Base-by-base conservation (phyloP, 2,113 vertebrate genomes). In the Myxocyprinus asiaticus region DNA sequence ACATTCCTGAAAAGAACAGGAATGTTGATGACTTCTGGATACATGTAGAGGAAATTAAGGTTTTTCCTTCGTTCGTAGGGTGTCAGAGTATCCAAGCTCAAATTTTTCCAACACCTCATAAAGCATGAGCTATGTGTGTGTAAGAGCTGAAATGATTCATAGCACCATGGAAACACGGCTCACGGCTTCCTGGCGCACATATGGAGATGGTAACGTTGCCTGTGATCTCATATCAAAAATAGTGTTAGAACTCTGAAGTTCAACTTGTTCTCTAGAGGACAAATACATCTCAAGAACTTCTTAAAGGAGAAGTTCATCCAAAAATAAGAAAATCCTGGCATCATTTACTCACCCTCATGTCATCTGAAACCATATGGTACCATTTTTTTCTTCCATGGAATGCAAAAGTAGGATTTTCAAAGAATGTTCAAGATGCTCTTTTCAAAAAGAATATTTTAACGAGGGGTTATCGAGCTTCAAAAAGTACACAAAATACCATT, bases 141-240 rank as follows among this genome's bases (percentile, higher is more conserved):
- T 42, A 53, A 61, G 66, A 9, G 58, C 55, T 73, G 68, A 44
- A 70, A 47, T 67, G 51, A 77, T 75, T 68, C 64, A 71, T 15
- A 15, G 81, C 74, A 67, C 79, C 76, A 84, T 84, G 66, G 79
- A 73, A 81, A 81, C 80, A 45, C 61, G 77, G 69, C 80, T 78
- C 66, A 44, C 66, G 17, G 7, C 62, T 59, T 80, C 63, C 70
- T 76, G 79, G 55, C 42, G 59, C 80, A 78, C 79, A 84, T 77
- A 64, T 66, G 82, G 69, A 67, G 67, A 73, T 59, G 51, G 62
- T 73, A 69, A 67, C 51, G 55, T 51, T 63, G 63, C 78, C 71
- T 80, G 55, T 83, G 78, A 83, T 83, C 78, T 83, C 78, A 80
- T 67, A 80, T 77, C 63, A 74, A 72, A 77, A 66, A 77, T 63